phyloP scores from a whole-genome alignment of 2,113 vertebrate species.

The Hirundichthys speculiger region DNA sequence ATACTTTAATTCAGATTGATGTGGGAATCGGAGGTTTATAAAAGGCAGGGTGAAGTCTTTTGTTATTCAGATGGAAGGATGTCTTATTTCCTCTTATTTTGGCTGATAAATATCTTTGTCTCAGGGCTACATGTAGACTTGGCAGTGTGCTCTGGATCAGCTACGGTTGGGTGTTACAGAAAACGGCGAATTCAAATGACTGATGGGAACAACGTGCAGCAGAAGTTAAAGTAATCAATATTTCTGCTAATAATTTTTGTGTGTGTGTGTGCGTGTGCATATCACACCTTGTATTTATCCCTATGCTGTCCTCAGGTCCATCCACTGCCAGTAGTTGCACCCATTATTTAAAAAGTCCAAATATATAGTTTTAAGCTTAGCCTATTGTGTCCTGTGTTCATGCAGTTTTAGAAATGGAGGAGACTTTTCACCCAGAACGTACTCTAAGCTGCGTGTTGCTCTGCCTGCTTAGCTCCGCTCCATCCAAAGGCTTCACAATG shows the following conservation, averaged over 20 bases:
- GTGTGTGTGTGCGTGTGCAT: no score
- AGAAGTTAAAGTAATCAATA: neutral
- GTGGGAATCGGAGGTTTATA: slow-evolving; percentile 72
- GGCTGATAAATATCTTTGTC: slow-evolving; percentile 52
- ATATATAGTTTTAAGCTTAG: neutral
- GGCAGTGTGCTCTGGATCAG: slow-evolving; percentile 25
- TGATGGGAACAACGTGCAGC: slow-evolving; percentile 1
- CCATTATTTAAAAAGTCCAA: neutral
- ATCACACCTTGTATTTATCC: no score
- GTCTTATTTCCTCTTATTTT: slow-evolving; percentile 53
- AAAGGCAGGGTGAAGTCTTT: slow-evolving; percentile 70
- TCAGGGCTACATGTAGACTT: slow-evolving; percentile 36
- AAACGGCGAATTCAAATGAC: slow-evolving; percentile 36
- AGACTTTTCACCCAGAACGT: neutral
- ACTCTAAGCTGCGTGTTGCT: neutral
- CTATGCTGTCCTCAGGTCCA: neutral
- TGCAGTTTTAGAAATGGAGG: neutral
- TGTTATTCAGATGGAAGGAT: slow-evolving; percentile 62
- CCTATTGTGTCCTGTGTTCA: neutral
- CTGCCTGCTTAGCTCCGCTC: neutral
- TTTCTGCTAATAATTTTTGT: neutral
- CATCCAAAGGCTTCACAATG: neutral
- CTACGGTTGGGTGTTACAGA: no score
- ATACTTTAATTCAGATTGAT: slow-evolving; percentile 79
- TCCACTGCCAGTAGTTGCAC: neutral